These are phyloP conservation scores for Ammodytes marinus DNA, from an alignment of 2,113 vertebrate genomes.

Conservation along the genomic window DNA sequence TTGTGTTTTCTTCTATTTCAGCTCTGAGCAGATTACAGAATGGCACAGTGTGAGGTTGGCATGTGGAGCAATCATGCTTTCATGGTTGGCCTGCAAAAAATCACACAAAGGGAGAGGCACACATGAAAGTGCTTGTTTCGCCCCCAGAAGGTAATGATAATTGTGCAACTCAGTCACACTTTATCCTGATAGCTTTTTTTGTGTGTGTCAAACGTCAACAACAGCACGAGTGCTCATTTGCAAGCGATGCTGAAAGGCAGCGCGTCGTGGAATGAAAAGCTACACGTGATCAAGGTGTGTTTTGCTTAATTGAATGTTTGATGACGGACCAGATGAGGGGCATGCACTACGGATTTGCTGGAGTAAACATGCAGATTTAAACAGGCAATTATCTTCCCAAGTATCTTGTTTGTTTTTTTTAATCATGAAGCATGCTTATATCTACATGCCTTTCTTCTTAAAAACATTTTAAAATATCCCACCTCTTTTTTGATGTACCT, in stretches of 20 bases:
- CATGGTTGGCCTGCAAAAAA: constrained; percentile 54
- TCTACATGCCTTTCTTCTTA: too few relatives aligned
- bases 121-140: constrained; percentile 49
- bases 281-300: not conserved
- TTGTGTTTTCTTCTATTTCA: constrained; percentile 52
- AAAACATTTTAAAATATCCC: too few relatives aligned
- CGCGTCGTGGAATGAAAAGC: not conserved
- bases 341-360: not conserved
- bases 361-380: not conserved
- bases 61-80: constrained; percentile 56
- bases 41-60: constrained; percentile 25
- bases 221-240: not conserved
- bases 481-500: too few relatives aligned
- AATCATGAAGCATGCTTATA: too few relatives aligned
- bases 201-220: not conserved
- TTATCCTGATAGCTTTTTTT: not conserved
- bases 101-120: constrained; percentile 16
- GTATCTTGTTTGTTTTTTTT: not conserved
- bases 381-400: not conserved
- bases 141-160: constrained; percentile 43
- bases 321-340: not conserved
- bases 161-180: constrained; percentile 20
- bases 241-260: not conserved
- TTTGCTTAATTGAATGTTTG: not conserved
- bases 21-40: constrained; percentile 57